Base-by-base conservation (phyloP, 1,140 invertebrate species). In the Homalodisca vitripennis region DNA sequence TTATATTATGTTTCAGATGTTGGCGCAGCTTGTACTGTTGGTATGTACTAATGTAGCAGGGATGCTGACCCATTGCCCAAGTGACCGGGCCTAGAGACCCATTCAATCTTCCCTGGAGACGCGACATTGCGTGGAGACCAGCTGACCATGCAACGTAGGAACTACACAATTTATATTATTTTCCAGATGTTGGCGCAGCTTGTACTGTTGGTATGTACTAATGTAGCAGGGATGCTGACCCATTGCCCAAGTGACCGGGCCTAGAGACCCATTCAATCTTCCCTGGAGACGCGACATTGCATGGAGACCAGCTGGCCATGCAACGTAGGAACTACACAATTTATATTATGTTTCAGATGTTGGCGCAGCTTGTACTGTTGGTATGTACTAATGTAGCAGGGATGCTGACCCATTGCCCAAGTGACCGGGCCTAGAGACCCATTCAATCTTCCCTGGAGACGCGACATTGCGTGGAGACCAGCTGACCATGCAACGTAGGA, bases 101-200 rank as follows among this genome's bases (percentile, higher is more conserved):
- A n/a, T n/a, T n/a, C 90, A 95, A 75, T 95, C 95, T 2, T 98
- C 98, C 82, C 83, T 97, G 17, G 96, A 98, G 81, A 98, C 96
- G 2, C 84, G 95, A 48, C 92, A 94, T 78, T 98, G 95, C 80
- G 93, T 98, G 24, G 92, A 97, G 79, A 92, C 94, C 2, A 84
- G 95, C 84, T 98, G 27, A 92, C 92, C 70, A 95, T 94, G 12
- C 93, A 97, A 80, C 83, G 92, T 66, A 95, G 98, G 81, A 98
- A 98, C 80, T 93, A 98, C n/a, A 79, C 94, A 98, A 84, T 94
- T 98, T 89, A 96, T 98, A 84, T 81, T 75, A 1, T n/a, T 6
- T 78, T 79, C 3, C 80, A 93, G 60, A 14, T 63, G 27, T 12
- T 63, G 91, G 78, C 86, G 47, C 85, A 88, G 72, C 77, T 88